These are phyloP conservation scores for Tethya wilhelma DNA, from an alignment of 37 sponge, comb jelly and placozoan species.

Conservation along the genomic window DNA sequence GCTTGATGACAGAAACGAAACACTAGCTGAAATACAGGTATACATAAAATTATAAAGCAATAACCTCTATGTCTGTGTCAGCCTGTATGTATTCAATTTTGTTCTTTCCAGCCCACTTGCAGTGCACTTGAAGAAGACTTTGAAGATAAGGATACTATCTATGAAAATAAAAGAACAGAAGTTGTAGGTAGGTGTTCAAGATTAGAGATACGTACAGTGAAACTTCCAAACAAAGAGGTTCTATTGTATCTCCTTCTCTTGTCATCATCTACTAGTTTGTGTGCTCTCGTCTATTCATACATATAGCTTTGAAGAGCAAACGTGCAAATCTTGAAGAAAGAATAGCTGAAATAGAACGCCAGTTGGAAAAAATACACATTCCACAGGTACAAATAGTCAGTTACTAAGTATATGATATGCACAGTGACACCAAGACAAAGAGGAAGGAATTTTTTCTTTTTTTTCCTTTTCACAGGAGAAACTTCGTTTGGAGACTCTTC, in stretches of 20 bases:
- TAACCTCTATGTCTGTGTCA: neutral
- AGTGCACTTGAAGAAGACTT: conserved; percentile 27
- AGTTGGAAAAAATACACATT: conserved; percentile 38
- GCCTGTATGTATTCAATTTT: too few species aligned
- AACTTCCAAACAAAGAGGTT: too few species aligned
- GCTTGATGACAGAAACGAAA: conserved; percentile 13
- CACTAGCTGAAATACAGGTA: conserved; percentile 14
- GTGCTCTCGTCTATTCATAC: neutral
- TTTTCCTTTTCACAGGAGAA: conserved; percentile 30
- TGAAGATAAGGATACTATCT: conserved; percentile 3
- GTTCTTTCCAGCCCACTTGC: conserved; percentile 23
- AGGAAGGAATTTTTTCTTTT: neutral
- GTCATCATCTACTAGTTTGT: neutral
- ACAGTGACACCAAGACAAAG: neutral
- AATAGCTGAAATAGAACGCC: conserved; percentile 6
- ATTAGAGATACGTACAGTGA: too few species aligned
- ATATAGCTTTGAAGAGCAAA: conserved; percentile 52
- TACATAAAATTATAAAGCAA: neutral
- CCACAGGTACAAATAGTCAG: conserved; percentile 38
- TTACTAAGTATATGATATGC: neutral
- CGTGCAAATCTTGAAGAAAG: conserved; percentile 26
- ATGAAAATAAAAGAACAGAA: conserved; percentile 55
- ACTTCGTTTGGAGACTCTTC: conserved; percentile 53
- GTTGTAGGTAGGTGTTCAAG: conserved; percentile 55
- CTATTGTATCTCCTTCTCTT: too few species aligned